Evolutionary conservation across 2,113 vertebrate species (phyloP).

Genomic region (Myotis lucifugus): DNA sequence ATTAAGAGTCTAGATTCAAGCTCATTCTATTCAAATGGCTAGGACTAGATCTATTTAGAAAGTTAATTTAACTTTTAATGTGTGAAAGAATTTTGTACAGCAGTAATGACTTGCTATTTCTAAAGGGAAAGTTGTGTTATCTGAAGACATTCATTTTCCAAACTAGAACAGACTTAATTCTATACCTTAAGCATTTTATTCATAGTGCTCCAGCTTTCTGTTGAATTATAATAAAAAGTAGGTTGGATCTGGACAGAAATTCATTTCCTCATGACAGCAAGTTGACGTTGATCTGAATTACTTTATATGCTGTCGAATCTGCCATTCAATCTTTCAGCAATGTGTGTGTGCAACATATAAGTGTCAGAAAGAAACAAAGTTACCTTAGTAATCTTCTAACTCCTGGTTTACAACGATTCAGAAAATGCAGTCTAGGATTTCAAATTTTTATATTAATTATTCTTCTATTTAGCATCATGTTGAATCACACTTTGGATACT

Average conservation of each 20-base stretch:
- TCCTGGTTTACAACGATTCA: background rate
- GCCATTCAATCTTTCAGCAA: background rate
- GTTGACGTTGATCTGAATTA: conserved; percentile 55
- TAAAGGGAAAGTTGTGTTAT: conserved; percentile 40
- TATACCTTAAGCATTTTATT: conserved; percentile 29
- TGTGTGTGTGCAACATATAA: background rate
- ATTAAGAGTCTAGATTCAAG: background rate
- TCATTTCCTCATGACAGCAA: conserved; percentile 52
- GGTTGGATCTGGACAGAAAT: background rate
- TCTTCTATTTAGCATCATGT: conserved; percentile 31
- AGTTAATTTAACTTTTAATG: conserved; percentile 58
- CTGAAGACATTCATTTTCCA: conserved; percentile 33
- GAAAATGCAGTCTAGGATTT: conserved; percentile 20
- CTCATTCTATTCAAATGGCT: conserved; percentile 39
- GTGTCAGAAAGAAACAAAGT: conserved; percentile 13
- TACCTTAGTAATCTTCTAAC: conserved; percentile 28
- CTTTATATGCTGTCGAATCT: conserved; percentile 26
- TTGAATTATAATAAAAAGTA: conserved; percentile 42
- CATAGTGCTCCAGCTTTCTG: background rate
- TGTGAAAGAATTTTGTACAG: conserved; percentile 18
- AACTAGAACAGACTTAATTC: background rate
- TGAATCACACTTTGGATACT: background rate
- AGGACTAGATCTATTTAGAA: conserved; percentile 17
- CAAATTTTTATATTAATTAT: conserved; percentile 33
- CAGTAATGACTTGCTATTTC: conserved; percentile 43